phyloP scores from a whole-genome alignment of 2,888 invertebrate genomes.

The Proisotoma minuta region DNA sequence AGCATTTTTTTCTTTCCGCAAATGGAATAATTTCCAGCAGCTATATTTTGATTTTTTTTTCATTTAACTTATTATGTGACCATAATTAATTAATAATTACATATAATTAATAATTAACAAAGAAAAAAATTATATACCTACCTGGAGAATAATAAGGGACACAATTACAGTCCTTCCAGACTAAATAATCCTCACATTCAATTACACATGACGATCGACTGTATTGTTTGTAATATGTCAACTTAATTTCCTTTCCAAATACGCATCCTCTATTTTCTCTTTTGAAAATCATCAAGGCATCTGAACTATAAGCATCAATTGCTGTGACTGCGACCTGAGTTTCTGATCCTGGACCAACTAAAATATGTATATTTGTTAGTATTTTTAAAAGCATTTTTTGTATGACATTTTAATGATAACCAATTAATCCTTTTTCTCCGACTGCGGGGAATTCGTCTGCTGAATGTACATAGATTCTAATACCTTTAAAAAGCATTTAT shows the following conservation, averaged over 20 bases:
- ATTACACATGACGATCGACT: constrained; percentile 42
- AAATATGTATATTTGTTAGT: background rate
- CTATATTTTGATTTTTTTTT: too few species aligned
- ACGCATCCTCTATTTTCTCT: constrained; percentile 38
- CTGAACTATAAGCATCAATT: constrained; percentile 41
- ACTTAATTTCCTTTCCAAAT: constrained; percentile 38
- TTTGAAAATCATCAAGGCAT: constrained; percentile 34
- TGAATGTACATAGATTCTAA: constrained; percentile 43
- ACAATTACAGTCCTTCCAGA: constrained; percentile 39
- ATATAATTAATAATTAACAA: constrained; percentile 1
- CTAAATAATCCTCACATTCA: constrained; percentile 44
- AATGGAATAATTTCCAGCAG: constrained; percentile 32
- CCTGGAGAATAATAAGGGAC: constrained; percentile 46
- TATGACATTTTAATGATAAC: background rate
- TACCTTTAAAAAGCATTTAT: constrained; percentile 3
- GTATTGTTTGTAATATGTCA: constrained; percentile 44
- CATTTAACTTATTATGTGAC: too few species aligned
- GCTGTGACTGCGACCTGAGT: constrained; percentile 45
- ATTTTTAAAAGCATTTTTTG: background rate
- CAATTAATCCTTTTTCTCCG: constrained; percentile 39
- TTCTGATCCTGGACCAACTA: constrained; percentile 46
- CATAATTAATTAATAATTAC: background rate
- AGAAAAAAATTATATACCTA: constrained; percentile 7
- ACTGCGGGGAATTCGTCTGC: constrained; percentile 47
- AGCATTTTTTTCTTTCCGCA: constrained; percentile 39